These are phyloP conservation scores for Semaprochilodus insignis DNA, from an alignment of 2,797 vertebrate species.

Conservation along the genomic window DNA sequence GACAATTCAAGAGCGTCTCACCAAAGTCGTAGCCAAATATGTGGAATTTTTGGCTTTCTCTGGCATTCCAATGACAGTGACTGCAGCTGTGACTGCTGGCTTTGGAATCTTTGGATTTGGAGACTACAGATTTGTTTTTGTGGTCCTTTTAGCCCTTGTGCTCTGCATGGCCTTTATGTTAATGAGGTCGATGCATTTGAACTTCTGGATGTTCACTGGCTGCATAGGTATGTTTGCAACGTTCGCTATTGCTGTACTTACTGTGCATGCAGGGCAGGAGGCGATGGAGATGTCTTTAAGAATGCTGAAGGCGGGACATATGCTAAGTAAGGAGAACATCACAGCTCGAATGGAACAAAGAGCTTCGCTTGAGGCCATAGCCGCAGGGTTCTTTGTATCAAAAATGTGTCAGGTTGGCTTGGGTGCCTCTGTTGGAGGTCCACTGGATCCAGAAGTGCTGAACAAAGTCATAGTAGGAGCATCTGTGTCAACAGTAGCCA, in stretches of 20 bases:
- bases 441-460: constrained; percentile 32
- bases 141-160: constrained; percentile 52
- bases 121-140: constrained; percentile 59
- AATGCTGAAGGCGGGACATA: constrained; percentile 40
- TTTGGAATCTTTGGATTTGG: constrained; percentile 58
- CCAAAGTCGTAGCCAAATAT: constrained; percentile 34
- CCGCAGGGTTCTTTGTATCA: constrained; percentile 55
- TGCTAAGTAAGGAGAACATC: constrained; percentile 45
- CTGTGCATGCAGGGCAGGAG: constrained; percentile 59
- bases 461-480: constrained; percentile 47
- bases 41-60: constrained; percentile 55
- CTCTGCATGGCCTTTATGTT: constrained; percentile 52
- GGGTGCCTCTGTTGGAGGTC: constrained; percentile 52
- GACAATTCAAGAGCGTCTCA: constrained; percentile 26
- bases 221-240: constrained; percentile 61
- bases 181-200: constrained; percentile 35
- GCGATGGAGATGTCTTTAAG: constrained; percentile 39
- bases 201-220: constrained; percentile 57
- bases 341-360: constrained; percentile 36
- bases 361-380: constrained; percentile 53
- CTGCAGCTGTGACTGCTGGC: constrained; percentile 41
- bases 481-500: constrained; percentile 11
- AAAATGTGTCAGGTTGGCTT: constrained; percentile 60
- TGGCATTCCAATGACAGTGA: constrained; percentile 58
- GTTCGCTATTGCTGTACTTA: constrained; percentile 56